Percentiles rank a stretch among this genome's conserved stretches.
Conservation (phyloP, 2,888 invertebrate species). For the Bugulina stolonifera region DNA sequence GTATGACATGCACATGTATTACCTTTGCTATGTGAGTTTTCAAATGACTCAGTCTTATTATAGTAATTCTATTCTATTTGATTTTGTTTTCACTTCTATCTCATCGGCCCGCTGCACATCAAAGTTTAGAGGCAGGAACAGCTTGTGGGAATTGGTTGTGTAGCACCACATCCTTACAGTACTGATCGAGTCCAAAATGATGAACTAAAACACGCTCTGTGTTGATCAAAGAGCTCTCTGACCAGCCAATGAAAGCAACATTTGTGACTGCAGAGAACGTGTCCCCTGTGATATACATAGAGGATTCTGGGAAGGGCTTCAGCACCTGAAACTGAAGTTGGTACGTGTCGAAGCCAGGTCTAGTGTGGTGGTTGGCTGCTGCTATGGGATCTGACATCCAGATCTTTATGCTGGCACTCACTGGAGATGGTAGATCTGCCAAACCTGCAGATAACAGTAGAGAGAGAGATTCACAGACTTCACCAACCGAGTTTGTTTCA, state of each 20-base stretch:
- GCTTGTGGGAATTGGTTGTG: not conserved
- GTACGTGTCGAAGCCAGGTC: not conserved
- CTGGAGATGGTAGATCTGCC: not conserved
- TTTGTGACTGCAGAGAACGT: not conserved
- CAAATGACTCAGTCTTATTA: too few relatives aligned
- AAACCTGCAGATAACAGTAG: not conserved
- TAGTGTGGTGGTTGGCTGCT: not conserved
- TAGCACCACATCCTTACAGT: not conserved
- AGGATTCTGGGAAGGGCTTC: not conserved
- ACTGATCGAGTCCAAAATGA: slow-evolving; percentile 1
- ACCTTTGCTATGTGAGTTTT: too few relatives aligned
- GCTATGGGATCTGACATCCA: not conserved
- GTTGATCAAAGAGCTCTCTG: not conserved
- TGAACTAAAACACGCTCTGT: not conserved
- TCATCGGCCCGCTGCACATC: too few relatives aligned
- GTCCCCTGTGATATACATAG: slow-evolving; percentile 13
- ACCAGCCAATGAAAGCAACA: not conserved
- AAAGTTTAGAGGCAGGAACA: too few relatives aligned
- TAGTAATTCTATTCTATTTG: too few relatives aligned
- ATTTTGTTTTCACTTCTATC: too few relatives aligned
- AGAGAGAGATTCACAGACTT: not conserved
- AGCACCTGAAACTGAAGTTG: not conserved
- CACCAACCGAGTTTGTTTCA: too few relatives aligned
- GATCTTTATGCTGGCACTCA: not conserved
- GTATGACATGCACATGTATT: too few relatives aligned